Evolutionary conservation across 2,888 invertebrate genomes (phyloP).

Genomic region (Ecdyonurus torrentis): DNA sequence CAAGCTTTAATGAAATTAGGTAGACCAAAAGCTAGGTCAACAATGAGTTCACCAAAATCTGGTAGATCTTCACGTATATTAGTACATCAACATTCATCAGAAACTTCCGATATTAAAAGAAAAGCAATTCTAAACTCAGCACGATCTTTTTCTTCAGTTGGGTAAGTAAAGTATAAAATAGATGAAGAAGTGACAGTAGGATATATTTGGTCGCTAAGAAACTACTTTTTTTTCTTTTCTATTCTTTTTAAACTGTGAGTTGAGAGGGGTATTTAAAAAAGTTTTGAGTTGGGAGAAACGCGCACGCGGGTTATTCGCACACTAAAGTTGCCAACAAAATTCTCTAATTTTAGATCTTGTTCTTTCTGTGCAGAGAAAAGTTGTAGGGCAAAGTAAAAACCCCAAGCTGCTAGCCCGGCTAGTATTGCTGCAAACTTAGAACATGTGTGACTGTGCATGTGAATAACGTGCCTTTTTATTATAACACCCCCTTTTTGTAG

Average conservation of each 20-base stretch:
- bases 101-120: neutral
- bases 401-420: neutral
- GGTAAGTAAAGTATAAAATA: neutral
- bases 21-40: neutral
- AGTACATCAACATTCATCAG: neutral
- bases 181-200: neutral
- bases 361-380: neutral
- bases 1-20: constrained; percentile 32
- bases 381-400: neutral
- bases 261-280: neutral
- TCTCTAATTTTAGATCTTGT: neutral
- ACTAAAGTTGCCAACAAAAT: neutral
- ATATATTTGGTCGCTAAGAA: neutral
- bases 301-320: neutral
- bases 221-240: neutral
- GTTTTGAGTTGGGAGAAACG: no score
- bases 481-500: no score
- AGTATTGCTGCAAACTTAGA: neutral
- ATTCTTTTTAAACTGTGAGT: neutral
- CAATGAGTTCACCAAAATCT: neutral
- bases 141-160: neutral
- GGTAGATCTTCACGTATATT: neutral
- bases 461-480: neutral
- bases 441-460: neutral
- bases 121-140: neutral